Base-by-base conservation (phyloP, 2,888 invertebrate genomes). In the Andrena chrysosceles region DNA sequence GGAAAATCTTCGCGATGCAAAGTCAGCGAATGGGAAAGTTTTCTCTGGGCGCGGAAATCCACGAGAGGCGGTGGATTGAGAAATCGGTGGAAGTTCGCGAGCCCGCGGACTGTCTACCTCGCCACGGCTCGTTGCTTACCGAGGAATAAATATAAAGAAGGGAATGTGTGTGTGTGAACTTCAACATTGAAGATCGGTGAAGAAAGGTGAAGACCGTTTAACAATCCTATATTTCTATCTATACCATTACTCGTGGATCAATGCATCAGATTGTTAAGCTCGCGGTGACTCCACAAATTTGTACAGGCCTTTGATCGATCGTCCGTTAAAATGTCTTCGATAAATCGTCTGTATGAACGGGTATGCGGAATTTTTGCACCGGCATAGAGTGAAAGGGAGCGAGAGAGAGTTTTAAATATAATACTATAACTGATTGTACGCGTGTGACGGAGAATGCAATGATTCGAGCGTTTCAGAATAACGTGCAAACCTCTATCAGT, bases 11-110 rank as follows among this genome's bases (percentile, higher is more conserved):
- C 29, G 29, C 16, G 31, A 48, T 16, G 71, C 68, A 48, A 54
- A 68, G 29, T 69, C 68, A 56, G 76, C 76, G 49, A 77, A 73
- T 73, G 77, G 74, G 74, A 73, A 75, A 78, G 78, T 69, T 72
- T 29, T 60, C 5, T 7, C 66, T 16, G 13, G 6, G 23, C 56
- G 64, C 29, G 68, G 69, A 68, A 48, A 77, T 63, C 72, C 68
- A 63, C 62, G 67, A 20, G 48, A 35, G 64, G n/a, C 52, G 56
- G 42, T 29, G 66, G 26, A 67, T 77, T 26, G 62, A 48, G 70
- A 77, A 72, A 72, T 77, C 68, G 72, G 20, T 63, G 13, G 23
- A 77, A 81, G 69, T 73, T 73, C 72, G 42, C 49, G 54, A 77
- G n/a, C 49, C 49, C 23, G 59, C 16, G 26, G 73, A 52, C 33